Conservation (phyloP, 2,797 vertebrate genomes). For the Sebastes oblongus region DNA sequence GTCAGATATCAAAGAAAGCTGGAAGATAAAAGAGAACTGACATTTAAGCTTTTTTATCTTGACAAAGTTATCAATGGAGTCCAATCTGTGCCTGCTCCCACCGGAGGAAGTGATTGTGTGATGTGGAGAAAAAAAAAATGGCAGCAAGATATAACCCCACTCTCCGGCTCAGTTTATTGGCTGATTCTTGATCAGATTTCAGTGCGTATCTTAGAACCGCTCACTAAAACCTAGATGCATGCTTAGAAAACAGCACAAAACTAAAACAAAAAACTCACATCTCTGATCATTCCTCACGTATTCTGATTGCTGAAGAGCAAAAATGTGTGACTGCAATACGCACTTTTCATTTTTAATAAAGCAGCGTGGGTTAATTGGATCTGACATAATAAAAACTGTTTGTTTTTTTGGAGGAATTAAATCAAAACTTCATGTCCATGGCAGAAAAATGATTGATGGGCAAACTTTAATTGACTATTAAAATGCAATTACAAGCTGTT, state of each 20-base stretch:
- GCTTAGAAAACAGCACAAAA: conserved; percentile 10
- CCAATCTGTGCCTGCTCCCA: conserved; percentile 67
- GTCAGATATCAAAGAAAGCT: conserved; percentile 85
- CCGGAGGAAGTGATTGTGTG: conserved; percentile 77
- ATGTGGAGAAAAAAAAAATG: conserved; percentile 72
- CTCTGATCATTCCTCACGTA: conserved; percentile 21
- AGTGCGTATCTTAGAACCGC: neutral
- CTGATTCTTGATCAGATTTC: conserved; percentile 46
- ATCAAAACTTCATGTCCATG: conserved; percentile 77
- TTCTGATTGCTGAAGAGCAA: neutral
- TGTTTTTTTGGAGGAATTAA: conserved; percentile 73
- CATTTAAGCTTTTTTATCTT: conserved; percentile 88
- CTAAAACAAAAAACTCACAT: conserved; percentile 24
- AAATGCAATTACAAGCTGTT: conserved; percentile 85
- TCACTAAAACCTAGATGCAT: conserved; percentile 8
- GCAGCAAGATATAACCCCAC: conserved; percentile 83
- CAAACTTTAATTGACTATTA: conserved; percentile 85
- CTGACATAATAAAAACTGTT: conserved; percentile 76
- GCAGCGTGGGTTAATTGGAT: conserved; percentile 76
- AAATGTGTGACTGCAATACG: neutral
- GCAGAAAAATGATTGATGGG: conserved; percentile 82
- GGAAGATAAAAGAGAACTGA: conserved; percentile 84
- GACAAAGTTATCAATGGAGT: conserved; percentile 87
- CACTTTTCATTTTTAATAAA: conserved; percentile 61
- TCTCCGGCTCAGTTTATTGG: conserved; percentile 64